Base-by-base conservation (phyloP, 2,113 vertebrate genomes). In the Cryptotis parvus region DNA sequence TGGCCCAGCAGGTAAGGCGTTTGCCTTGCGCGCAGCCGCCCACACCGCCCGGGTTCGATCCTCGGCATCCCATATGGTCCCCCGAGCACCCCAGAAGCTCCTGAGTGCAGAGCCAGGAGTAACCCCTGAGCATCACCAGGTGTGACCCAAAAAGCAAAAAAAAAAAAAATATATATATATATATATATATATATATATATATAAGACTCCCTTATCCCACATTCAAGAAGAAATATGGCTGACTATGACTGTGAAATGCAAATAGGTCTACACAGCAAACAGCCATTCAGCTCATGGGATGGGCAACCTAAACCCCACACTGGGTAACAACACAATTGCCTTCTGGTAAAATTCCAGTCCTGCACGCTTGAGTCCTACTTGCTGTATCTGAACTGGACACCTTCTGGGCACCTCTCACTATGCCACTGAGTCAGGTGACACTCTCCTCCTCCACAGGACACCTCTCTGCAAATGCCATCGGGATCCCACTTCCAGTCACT, bases 161-260 rank as follows among this genome's bases (percentile, higher is more conserved):
- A n/a, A n/a, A n/a, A n/a, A n/a, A n/a, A n/a, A n/a, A n/a, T n/a
- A n/a, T n/a, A n/a, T n/a, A n/a, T n/a, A n/a, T n/a, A n/a, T n/a
- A n/a, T n/a, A n/a, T n/a, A n/a, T n/a, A n/a, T n/a, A n/a, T n/a
- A n/a, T n/a, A n/a, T n/a, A n/a, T n/a, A n/a, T n/a, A n/a, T n/a
- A n/a, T n/a, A 58, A 58, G 55, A 7, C 27, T 65, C 63, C 27
- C 20, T 15, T 61, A 45, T 29, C 27, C 14, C 58, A 63, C 37
- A 6, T 68, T 90, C 68, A 14, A 66, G 45, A 77, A 84, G 49
- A 78, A 84, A 87, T 26, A 58, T n/a, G 49, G 18, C 80, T 79
- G 18, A 16, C 78, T 45, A 0, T n/a, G 58, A 65, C 73, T 72
- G 6, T 6, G 20, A 83, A 70, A 85, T 45, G 45, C 2, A 41